Evolutionary conservation across 2,888 invertebrate species (phyloP).

Genomic region (Tribolium freemani): DNA sequence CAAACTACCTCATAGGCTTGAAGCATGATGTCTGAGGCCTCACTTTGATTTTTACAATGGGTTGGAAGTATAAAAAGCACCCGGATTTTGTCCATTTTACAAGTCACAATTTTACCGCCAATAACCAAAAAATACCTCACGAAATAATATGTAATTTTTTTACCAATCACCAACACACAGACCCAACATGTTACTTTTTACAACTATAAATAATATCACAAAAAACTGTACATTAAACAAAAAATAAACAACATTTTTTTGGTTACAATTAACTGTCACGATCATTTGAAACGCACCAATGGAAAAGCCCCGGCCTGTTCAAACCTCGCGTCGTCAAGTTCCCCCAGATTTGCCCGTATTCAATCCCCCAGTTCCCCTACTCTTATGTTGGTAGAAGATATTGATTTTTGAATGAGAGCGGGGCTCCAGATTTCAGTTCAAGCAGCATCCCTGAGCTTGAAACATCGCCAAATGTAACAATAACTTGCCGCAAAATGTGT

Average conservation of each 20-base stretch:
- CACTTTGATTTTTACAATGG: constrained; percentile 68
- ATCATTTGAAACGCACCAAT: neutral
- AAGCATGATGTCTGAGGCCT: constrained; percentile 75
- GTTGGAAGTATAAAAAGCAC: constrained; percentile 71
- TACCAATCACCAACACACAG: too few species aligned
- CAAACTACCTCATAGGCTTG: constrained; percentile 72
- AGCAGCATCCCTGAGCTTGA: constrained; percentile 8
- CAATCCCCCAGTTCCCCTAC: neutral
- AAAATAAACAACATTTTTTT: too few species aligned
- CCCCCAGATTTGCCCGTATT: neutral
- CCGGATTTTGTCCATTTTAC: constrained; percentile 54
- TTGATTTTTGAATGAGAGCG: neutral
- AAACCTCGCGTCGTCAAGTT: neutral
- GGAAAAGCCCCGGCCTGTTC: neutral
- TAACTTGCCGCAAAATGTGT: neutral
- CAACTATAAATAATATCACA: too few species aligned
- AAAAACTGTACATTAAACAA: too few species aligned
- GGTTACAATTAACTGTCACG: too few species aligned
- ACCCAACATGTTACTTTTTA: too few species aligned
- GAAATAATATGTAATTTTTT: too few species aligned
- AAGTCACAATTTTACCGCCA: neutral
- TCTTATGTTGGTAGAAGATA: neutral
- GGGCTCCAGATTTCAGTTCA: neutral
- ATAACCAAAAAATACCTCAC: neutral
- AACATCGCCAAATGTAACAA: neutral